These are phyloP conservation scores for Ophion slaviceki DNA, from an alignment of 2,888 invertebrate species.

Conservation along the genomic window DNA sequence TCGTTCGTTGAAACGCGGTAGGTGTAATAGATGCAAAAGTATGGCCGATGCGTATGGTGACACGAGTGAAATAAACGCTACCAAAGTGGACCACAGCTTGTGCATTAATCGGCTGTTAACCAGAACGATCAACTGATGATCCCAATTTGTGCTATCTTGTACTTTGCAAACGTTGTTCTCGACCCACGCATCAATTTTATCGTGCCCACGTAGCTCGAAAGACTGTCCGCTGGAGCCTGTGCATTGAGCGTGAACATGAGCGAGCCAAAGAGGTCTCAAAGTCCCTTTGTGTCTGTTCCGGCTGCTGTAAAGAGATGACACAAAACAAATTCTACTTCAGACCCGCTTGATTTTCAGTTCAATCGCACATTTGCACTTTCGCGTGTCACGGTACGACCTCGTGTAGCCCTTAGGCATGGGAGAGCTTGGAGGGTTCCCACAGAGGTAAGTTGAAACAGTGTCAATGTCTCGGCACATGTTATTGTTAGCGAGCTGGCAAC, in stretches of 20 bases:
- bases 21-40: constrained; percentile 40
- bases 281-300: constrained; percentile 15
- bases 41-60: constrained; percentile 46
- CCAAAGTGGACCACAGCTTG: constrained; percentile 47
- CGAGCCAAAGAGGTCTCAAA: neutral
- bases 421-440: no score
- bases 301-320: constrained; percentile 11
- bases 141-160: constrained; percentile 56
- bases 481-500: no score
- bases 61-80: constrained; percentile 52
- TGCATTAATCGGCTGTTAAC: constrained; percentile 39
- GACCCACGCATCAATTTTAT: constrained; percentile 50
- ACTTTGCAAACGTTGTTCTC: constrained; percentile 42
- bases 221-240: constrained; percentile 33
- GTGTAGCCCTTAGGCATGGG: neutral
- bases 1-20: constrained; percentile 38
- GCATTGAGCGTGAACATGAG: neutral
- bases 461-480: no score
- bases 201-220: constrained; percentile 50
- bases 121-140: constrained; percentile 48
- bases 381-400: constrained; percentile 1
- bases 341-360: constrained; percentile 55
- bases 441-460: no score
- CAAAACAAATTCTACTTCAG: constrained; percentile 25
- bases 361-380: constrained; percentile 18